Conservation (phyloP, 2,888 invertebrate species). For the Erebia epiphron region DNA sequence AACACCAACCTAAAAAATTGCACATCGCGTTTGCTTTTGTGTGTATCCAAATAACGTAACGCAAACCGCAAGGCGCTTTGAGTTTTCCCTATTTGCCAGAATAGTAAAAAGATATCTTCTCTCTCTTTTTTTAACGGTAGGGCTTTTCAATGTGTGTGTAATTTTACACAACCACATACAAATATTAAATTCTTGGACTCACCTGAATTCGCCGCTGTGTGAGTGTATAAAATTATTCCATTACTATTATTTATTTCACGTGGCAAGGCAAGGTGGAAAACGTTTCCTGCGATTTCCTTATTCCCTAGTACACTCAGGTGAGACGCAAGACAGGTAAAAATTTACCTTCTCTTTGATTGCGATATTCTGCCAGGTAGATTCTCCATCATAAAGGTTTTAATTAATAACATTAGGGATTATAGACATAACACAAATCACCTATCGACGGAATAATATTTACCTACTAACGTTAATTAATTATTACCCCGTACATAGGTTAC, state of each 20-base stretch:
- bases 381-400: no score
- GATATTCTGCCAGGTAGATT: background rate
- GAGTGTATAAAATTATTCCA: constrained; percentile 24
- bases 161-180: constrained; percentile 13
- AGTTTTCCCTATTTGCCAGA: constrained; percentile 27
- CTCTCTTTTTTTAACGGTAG: constrained; percentile 5
- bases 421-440: no score
- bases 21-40: background rate
- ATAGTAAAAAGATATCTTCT: constrained; percentile 27
- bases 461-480: no score
- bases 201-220: constrained; percentile 7
- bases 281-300: constrained; percentile 54
- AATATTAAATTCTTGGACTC: background rate
- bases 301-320: constrained; percentile 73
- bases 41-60: background rate
- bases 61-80: constrained; percentile 12
- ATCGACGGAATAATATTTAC: no score
- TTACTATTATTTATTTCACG: constrained; percentile 46
- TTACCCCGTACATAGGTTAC: no score
- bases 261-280: constrained; percentile 49
- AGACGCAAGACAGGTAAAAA: constrained; percentile 75
- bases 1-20: constrained; percentile 35
- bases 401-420: no score
- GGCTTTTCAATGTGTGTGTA: constrained; percentile 45
- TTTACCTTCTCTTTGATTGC: constrained; percentile 52